Conservation (phyloP, 2,113 vertebrate species). For the Brachyhypopomus occidentalis region DNA sequence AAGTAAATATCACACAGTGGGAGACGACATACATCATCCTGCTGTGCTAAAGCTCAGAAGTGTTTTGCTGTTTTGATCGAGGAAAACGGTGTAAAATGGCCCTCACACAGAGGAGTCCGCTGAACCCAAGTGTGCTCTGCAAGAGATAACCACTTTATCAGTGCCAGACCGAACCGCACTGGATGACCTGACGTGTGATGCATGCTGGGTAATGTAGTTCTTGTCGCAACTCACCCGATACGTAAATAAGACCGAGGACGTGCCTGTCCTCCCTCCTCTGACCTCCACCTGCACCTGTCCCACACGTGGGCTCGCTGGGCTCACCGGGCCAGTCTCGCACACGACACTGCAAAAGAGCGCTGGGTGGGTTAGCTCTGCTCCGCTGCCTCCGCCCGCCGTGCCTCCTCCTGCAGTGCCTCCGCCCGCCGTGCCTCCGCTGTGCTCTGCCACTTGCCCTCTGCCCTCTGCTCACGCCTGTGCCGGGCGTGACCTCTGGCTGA, state of each 20-base stretch:
- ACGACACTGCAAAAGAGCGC: slow-evolving; percentile 66
- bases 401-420: no score
- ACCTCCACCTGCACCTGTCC: slow-evolving; percentile 69
- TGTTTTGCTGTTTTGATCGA: neutral
- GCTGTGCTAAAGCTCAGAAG: neutral
- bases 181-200: neutral
- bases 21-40: neutral
- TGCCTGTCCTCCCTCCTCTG: slow-evolving; percentile 67
- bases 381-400: neutral
- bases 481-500: neutral
- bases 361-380: neutral
- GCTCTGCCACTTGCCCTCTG: no score
- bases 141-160: no score
- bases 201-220: neutral
- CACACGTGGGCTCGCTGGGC: accelerated
- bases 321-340: slow-evolving; percentile 66
- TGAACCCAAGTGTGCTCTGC: no score
- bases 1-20: slow-evolving; percentile 17
- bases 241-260: slow-evolving; percentile 66
- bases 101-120: no score
- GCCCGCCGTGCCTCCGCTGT: no score
- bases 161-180: neutral
- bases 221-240: slow-evolving; percentile 67
- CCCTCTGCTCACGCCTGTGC: no score
- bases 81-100: neutral